Percentiles rank a stretch among this genome's conserved stretches.
phyloP scores from a whole-genome alignment of 2,888 invertebrate genomes.

The Tridacna crocea region DNA sequence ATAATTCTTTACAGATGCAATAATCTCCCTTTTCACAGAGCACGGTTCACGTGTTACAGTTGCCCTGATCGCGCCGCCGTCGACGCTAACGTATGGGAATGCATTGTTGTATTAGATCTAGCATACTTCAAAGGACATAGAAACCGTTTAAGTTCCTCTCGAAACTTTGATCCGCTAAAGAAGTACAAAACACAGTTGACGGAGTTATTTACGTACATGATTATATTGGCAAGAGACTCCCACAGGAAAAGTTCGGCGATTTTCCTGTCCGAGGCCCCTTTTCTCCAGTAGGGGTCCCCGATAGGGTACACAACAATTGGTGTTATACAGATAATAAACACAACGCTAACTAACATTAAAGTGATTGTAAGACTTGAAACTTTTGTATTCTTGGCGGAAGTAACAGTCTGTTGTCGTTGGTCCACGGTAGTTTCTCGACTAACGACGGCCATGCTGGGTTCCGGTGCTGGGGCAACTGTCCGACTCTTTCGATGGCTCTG shows the following conservation, averaged over 20 bases:
- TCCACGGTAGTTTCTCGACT: background rate
- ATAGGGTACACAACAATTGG: slow-evolving; percentile 57
- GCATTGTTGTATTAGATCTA: background rate
- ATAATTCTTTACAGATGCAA: too few relatives aligned
- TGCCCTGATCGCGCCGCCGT: background rate
- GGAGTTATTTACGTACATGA: slow-evolving; percentile 56
- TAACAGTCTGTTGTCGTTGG: slow-evolving; percentile 2
- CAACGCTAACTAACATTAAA: slow-evolving; percentile 44
- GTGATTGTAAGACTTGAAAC: slow-evolving; percentile 42
- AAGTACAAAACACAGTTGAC: slow-evolving; percentile 55
- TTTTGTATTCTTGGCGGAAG: background rate
- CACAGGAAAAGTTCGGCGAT: slow-evolving; percentile 48
- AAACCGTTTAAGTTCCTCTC: slow-evolving; percentile 43
- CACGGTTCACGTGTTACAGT: too few relatives aligned
- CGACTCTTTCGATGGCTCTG: slow-evolving; percentile 44
- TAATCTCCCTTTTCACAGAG: too few relatives aligned
- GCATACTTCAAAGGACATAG: slow-evolving; percentile 16
- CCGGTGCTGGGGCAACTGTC: slow-evolving; percentile 33
- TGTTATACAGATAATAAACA: slow-evolving; percentile 57
- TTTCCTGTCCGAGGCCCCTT: slow-evolving; percentile 37
- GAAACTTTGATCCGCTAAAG: slow-evolving; percentile 54
- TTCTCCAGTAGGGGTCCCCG: slow-evolving; percentile 56
- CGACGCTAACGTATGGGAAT: slow-evolving; percentile 1
- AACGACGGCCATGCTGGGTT: background rate
- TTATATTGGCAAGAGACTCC: slow-evolving; percentile 45